A percentile compares a stretch with the other conserved stretches of the same genome.
Conservation (phyloP, 1,140 invertebrate genomes). For the Drosophila truncata region DNA sequence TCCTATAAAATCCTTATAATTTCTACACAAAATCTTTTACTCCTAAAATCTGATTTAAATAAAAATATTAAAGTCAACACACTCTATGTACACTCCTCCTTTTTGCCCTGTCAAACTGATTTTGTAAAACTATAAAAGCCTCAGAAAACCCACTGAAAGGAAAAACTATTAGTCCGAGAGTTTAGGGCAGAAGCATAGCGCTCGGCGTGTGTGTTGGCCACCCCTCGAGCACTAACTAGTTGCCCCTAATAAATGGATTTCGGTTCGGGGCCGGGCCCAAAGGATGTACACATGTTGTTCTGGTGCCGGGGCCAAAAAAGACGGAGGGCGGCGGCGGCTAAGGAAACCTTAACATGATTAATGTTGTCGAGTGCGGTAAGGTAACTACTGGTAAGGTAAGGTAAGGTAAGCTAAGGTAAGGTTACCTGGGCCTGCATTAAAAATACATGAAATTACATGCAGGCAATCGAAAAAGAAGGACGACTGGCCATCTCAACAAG, state of each 20-base stretch:
- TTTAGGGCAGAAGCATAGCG: not conserved
- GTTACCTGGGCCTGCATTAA: slow-evolving; percentile 56
- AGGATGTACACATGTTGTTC: slow-evolving; percentile 26
- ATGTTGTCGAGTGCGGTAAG: slow-evolving; percentile 43
- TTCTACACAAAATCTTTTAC: not conserved
- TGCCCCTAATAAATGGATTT: slow-evolving; percentile 70
- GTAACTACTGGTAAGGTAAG: slow-evolving; percentile 2
- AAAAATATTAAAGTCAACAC: not conserved
- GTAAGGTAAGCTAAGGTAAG: slow-evolving; percentile 3
- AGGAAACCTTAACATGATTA: slow-evolving; percentile 69
- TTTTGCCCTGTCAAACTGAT: not conserved
- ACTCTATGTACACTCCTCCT: not conserved
- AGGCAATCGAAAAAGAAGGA: slow-evolving; percentile 43
- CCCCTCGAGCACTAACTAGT: slow-evolving; percentile 48
- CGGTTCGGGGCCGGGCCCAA: slow-evolving; percentile 23
- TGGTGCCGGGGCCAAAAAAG: slow-evolving; percentile 9
- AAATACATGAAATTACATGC: slow-evolving; percentile 72
- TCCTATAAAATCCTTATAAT: not conserved
- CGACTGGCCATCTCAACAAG: slow-evolving; percentile 52
- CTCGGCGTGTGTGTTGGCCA: slow-evolving; percentile 4
- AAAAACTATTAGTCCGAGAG: slow-evolving; percentile 58
- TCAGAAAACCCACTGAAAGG: slow-evolving; percentile 17
- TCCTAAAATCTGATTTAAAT: not conserved
- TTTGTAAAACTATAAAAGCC: slow-evolving; percentile 22
- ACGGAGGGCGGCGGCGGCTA: slow-evolving; percentile 2